Conservation (phyloP, 2,113 vertebrate species). For the Lasiurus cinereus region DNA sequence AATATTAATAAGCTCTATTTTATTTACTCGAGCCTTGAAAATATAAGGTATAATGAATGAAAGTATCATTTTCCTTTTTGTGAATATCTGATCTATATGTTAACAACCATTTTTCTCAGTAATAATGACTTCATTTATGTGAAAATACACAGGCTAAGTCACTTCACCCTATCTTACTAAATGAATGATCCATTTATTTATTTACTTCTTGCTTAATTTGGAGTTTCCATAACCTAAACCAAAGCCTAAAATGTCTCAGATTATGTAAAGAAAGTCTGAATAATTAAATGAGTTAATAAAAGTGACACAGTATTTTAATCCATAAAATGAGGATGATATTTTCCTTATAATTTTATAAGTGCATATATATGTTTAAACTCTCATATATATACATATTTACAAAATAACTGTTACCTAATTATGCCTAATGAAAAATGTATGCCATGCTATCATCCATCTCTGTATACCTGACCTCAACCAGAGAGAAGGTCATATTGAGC, state of each 20-base stretch:
- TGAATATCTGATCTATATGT: neutral
- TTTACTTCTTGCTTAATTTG: neutral
- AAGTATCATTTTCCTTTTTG: neutral
- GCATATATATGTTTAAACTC: neutral
- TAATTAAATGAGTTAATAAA: neutral
- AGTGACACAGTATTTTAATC: neutral
- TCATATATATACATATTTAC: neutral
- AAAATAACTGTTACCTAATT: neutral
- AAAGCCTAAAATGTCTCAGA: neutral
- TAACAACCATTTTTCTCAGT: neutral
- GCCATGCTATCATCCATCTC: neutral
- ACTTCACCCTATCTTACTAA: neutral
- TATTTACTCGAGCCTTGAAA: neutral
- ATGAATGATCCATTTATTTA: neutral
- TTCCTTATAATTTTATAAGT: neutral
- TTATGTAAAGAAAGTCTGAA: neutral
- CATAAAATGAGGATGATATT: neutral
- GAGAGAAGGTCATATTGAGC: neutral
- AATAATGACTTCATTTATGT: neutral
- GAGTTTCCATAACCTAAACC: neutral
- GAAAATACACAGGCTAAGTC: neutral
- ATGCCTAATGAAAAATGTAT: constrained; percentile 1
- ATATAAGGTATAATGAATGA: neutral
- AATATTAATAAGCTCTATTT: neutral
- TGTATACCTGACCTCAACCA: neutral